Conservation (phyloP, 2,113 vertebrate genomes). For the Urocitellus parryii region DNA sequence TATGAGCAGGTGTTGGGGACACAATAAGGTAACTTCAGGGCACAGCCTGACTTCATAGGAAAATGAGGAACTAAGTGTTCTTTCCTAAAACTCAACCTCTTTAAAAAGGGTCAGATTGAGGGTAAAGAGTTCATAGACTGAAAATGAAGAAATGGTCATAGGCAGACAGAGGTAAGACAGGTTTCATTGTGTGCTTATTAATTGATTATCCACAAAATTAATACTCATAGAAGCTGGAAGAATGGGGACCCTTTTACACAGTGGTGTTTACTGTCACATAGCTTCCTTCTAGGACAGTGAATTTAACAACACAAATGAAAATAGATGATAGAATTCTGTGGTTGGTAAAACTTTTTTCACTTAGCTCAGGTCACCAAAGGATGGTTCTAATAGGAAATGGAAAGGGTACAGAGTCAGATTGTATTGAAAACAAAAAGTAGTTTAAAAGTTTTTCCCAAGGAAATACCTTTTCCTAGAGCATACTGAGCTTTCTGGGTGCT, state of each 20-base stretch:
- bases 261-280: not conserved
- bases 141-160: not conserved
- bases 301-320: constrained; percentile 27
- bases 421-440: constrained; percentile 26
- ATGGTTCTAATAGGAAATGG: constrained; percentile 10
- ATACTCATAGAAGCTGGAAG: not conserved
- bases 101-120: not conserved
- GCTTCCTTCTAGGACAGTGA: not conserved
- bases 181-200: not conserved
- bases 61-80: not conserved
- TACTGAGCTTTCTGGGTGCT: not conserved
- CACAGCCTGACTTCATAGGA: not conserved
- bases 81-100: not conserved
- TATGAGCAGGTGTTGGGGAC: not conserved
- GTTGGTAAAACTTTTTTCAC: not conserved
- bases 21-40: not conserved
- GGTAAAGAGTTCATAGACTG: not conserved
- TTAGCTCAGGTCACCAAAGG: not conserved
- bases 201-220: not conserved
- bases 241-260: not conserved
- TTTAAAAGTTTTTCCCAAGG: not conserved
- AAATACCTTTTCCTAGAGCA: not conserved
- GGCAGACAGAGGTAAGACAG: not conserved
- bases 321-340: constrained; percentile 6
- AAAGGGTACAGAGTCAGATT: not conserved